Evolutionary conservation across 2,113 vertebrate species (phyloP), one percentile per base, ranked within the genome.

Genomic region (Tapirus terrestris): DNA sequence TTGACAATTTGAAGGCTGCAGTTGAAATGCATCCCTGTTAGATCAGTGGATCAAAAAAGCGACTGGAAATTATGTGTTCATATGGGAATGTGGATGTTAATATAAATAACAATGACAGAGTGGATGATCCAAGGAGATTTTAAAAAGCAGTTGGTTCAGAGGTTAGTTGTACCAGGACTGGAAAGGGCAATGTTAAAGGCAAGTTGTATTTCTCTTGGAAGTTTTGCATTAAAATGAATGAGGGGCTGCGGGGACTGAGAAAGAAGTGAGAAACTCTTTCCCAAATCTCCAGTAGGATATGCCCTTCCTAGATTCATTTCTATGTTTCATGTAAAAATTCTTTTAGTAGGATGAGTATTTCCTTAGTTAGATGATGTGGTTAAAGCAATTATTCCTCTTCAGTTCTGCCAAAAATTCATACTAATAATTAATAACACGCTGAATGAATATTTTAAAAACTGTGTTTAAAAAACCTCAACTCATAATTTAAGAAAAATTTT

Each of bases 401-500:
- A 72, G 11, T 68, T 16, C 53, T 96, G 65, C 33, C 85, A 75
- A 63, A 93, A 90, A 81, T 76, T 84, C 51, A 80, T 51, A 48
- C 51, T 70, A 91, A 0, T 84, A 91, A 97, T 82, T 89, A 94
- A 81, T 94, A 97, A 79, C 58, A 92, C 13, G 36, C 87, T 73
- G 83, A 93, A 43, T 14, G 45, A 43, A 84, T 65, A 96, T 43
- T 92, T 97, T 76, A n/a, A 27, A 94, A 75, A 83, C 43, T 85
- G 25, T 48, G 81, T 91, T 96, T 84, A 39, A 73, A 81, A 91
- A 95, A 91, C 96, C 65, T 97, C 29, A 81, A 95, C 33, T 86
- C 87, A 68, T 92, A 88, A 94, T 68, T 96, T 93, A 96, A 94
- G 51, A 16, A 5, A 97, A 89, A 29, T 56, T 36, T 97, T 98